Evolutionary conservation across 1,140 invertebrate species (phyloP).

Genomic region (Drosophila punjabiensis): DNA sequence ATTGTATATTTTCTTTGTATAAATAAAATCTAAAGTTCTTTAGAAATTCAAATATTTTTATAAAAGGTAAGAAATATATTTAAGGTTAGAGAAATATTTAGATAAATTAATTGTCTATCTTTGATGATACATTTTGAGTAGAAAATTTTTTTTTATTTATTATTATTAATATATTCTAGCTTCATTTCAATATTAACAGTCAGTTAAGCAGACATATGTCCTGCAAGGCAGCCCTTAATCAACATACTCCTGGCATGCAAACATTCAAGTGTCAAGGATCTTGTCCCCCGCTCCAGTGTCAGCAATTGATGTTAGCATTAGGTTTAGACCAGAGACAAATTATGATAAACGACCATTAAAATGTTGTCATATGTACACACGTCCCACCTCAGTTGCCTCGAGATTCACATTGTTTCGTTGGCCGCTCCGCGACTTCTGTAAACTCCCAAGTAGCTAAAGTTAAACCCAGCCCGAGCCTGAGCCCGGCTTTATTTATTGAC

Average conservation of each 20-base stretch:
- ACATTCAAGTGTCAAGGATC: slow-evolving; percentile 34
- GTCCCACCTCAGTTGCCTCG: slow-evolving; percentile 37
- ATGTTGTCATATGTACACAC: slow-evolving; percentile 79
- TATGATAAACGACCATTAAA: slow-evolving; percentile 78
- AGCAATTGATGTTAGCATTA: slow-evolving; percentile 67
- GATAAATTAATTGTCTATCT: too few species aligned
- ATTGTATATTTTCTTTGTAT: not conserved
- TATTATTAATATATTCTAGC: not conserved
- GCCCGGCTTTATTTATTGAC: slow-evolving; percentile 77
- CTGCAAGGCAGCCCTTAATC: not conserved
- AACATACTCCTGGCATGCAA: slow-evolving; percentile 21
- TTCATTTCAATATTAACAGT: not conserved
- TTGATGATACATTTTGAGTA: too few species aligned
- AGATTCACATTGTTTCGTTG: slow-evolving; percentile 22
- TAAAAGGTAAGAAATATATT: not conserved
- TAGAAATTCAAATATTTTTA: not conserved
- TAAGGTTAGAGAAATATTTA: not conserved
- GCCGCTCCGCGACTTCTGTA: slow-evolving; percentile 22
- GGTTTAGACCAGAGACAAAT: slow-evolving; percentile 61
- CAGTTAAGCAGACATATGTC: slow-evolving; percentile 3
- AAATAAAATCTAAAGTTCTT: not conserved
- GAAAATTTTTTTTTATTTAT: not conserved
- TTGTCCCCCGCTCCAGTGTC: not conserved
- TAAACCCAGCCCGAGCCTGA: not conserved
- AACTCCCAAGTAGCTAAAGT: not conserved